phyloP scores from a whole-genome alignment of 2,113 vertebrate species.

The Odocoileus virginianus region DNA sequence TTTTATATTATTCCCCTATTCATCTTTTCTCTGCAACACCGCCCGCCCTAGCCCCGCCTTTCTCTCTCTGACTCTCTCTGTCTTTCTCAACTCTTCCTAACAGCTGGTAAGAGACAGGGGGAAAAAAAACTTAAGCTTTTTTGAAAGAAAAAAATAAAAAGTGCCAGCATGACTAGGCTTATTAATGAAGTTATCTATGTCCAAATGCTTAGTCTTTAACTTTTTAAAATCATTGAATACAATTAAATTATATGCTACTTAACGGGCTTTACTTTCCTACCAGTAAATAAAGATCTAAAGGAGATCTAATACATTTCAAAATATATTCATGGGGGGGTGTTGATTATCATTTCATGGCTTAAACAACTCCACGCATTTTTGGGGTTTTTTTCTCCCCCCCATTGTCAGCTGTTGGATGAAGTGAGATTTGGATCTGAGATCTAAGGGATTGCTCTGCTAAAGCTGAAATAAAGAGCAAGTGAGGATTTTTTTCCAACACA shows the following conservation, averaged over 20 bases:
- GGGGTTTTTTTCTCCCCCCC: not conserved
- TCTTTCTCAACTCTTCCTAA: constrained; percentile 66
- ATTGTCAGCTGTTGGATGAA: constrained; percentile 39
- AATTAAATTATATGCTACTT: not conserved
- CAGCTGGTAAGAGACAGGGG: constrained; percentile 59
- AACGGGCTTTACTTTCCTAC: constrained; percentile 32
- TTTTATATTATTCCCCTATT: constrained; percentile 53
- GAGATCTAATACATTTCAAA: not conserved
- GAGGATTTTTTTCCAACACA: constrained; percentile 47
- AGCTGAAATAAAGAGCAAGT: constrained; percentile 35
- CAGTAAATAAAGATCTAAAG: constrained; percentile 4
- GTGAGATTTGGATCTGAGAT: constrained; percentile 17
- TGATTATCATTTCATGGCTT: not conserved
- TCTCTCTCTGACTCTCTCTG: constrained; percentile 31
- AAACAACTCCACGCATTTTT: not conserved
- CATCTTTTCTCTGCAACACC: constrained; percentile 20
- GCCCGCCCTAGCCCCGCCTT: not conserved
- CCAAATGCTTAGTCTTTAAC: constrained; percentile 41
- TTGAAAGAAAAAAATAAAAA: constrained; percentile 18
- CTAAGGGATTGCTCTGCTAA: constrained; percentile 36
- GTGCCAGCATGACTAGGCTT: constrained; percentile 30
- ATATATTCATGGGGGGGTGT: not conserved
- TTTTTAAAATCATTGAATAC: constrained; percentile 23
- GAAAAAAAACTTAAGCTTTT: constrained; percentile 7
- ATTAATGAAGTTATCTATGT: constrained; percentile 57